Evolutionary conservation across 2,888 invertebrate genomes (phyloP).

Genomic region (Melinaea marsaeus): DNA sequence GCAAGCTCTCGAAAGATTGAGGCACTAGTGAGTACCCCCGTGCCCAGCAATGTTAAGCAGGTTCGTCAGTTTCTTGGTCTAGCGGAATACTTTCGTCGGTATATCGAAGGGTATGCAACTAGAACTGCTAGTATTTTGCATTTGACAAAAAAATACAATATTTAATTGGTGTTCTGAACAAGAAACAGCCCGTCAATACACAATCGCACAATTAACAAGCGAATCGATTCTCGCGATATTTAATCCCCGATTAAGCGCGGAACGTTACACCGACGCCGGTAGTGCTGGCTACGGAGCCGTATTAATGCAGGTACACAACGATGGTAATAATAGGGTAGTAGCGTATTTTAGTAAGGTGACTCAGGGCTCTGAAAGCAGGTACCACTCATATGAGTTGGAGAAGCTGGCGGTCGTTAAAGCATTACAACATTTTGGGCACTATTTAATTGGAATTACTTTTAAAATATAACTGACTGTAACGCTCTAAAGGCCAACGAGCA

Average conservation of each 20-base stretch:
- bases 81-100: no score
- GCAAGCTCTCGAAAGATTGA: no score
- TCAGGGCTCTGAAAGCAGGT: conserved; percentile 27
- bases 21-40: no score
- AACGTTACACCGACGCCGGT: neutral
- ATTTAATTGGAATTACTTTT: no score
- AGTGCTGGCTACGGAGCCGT: conserved; percentile 3
- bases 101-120: no score
- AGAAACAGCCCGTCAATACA: neutral
- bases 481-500: conserved; percentile 9
- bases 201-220: no score
- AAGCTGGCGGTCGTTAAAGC: no score
- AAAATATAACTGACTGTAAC: no score
- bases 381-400: conserved; percentile 15
- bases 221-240: no score
- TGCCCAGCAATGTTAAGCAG: no score
- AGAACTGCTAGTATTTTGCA: neutral
- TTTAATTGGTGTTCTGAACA: neutral
- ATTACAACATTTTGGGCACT: no score
- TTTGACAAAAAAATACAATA: neutral
- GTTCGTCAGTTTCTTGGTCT: no score
- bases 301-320: neutral
- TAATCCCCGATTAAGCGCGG: neutral
- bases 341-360: conserved; percentile 6
- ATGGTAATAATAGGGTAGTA: neutral